Base-by-base conservation (phyloP, 2,113 vertebrate species). In the Poecilia latipinna region DNA sequence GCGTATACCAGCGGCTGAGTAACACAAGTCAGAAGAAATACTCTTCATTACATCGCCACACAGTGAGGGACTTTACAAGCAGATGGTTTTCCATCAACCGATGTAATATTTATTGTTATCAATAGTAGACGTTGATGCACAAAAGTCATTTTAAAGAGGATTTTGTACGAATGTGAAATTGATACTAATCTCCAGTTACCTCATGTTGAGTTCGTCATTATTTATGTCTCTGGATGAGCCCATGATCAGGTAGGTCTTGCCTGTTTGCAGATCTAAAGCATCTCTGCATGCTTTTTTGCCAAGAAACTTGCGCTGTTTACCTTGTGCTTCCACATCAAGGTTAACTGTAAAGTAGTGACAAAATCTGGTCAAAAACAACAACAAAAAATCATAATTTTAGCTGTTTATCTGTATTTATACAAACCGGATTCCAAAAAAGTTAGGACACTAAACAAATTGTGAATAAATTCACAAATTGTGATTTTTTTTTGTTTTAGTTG, bases 1-100 rank as follows among this genome's bases (percentile, higher is more conserved):
- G 75, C 19, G 86, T 64, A 10, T 94, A 94, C 67, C 87, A 82
- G 72, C 68, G 87, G n/a, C 93, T 94, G 77, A 78, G 51, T 0
- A 32, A 22, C 37, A 28, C 4, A 31, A 61, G 17, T 33, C 29
- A 31, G 7, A 42, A 26, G 8, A 35, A 35, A 35, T 35, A 4
- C 35, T 35, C 5, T 35, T 5, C 8, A 35, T 35, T 35, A 35
- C 5, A 35, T 35, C 35, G 4, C 35, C 35, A 35, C 35, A 35
- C 29, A 29, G 29, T 29, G 29, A 29, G 29, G 29, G 29, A 3
- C 29, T 29, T 29, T 28, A 28, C 28, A 28, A 28, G 22, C 15
- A 57, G 51, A 17, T 57, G 17, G 22, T 57, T 22, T 57, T 19
- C 1, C 35, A 35, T 57, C 54, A 57, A 6, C 15, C 22, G 24